Evolutionary conservation across 2,113 vertebrate genomes (phyloP).

Genomic region (Cebidichthys violaceus): DNA sequence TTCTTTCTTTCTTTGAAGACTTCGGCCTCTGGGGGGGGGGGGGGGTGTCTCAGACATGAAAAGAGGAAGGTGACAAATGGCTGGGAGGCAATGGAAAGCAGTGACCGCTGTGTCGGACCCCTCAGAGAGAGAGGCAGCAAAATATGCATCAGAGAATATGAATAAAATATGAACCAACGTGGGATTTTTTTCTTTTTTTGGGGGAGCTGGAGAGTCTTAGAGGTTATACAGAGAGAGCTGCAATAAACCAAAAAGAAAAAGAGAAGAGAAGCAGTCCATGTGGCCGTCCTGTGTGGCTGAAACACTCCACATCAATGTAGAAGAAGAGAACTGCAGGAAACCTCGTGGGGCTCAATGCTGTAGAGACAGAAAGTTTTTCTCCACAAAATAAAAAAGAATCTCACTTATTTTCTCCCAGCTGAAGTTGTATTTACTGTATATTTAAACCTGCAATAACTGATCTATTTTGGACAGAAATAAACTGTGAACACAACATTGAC

Average conservation of each 20-base stretch:
- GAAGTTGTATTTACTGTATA: too few species aligned
- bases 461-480: too few species aligned
- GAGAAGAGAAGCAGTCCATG: neutral
- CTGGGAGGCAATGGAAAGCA: constrained; percentile 8
- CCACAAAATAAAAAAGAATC: too few species aligned
- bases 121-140: constrained; percentile 8
- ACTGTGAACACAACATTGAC: too few species aligned
- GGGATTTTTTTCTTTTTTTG: constrained; percentile 21
- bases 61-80: constrained; percentile 8
- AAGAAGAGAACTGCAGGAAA: too few species aligned
- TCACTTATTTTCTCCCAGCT: too few species aligned
- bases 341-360: too few species aligned
- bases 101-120: constrained; percentile 18
- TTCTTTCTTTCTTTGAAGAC: constrained; percentile 19
- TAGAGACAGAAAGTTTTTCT: too few species aligned
- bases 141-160: constrained; percentile 29
- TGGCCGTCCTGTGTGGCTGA: constrained; percentile 28
- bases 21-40: neutral
- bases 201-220: neutral
- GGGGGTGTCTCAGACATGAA: neutral
- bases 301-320: neutral
- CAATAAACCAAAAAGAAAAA: neutral
- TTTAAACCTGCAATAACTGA: too few species aligned
- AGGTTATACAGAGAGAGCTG: constrained; percentile 29
- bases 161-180: constrained; percentile 53